phyloP scores from a whole-genome alignment of 2,797 vertebrate genomes.

The Sternotherus odoratus region DNA sequence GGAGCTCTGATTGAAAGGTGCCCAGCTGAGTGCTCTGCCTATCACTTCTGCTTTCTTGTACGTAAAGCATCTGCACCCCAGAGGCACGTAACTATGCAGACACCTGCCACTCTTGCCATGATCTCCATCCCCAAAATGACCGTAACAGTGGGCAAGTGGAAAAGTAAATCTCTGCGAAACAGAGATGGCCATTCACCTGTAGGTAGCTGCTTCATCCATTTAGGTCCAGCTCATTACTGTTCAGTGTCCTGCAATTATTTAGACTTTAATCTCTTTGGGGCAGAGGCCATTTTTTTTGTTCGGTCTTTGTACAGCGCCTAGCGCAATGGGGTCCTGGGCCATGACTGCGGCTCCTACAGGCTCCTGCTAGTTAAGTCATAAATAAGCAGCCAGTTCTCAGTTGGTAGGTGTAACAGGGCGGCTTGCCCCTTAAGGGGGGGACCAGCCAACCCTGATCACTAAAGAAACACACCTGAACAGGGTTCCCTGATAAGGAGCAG shows the following conservation, averaged over 20 bases:
- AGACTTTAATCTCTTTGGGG: not conserved
- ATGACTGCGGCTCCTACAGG: not conserved
- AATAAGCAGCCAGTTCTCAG: not conserved
- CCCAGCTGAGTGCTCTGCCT: not conserved
- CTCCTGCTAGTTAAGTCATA: not conserved
- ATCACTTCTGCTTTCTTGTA: not conserved
- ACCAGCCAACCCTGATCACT: not conserved
- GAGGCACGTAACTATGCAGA: not conserved
- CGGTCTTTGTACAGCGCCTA: not conserved
- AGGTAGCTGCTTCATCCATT: not conserved
- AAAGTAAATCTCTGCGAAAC: not conserved
- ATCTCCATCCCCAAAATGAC: not conserved
- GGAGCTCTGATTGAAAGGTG: not conserved
- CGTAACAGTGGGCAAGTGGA: not conserved
- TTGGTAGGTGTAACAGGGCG: not conserved
- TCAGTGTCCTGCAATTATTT: not conserved
- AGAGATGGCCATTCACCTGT: not conserved
- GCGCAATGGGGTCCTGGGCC: not conserved
- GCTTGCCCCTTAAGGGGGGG: not conserved
- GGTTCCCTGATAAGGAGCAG: not conserved
- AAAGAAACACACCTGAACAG: not conserved
- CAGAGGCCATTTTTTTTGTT: not conserved
- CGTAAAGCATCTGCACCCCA: not conserved
- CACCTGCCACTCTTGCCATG: not conserved
- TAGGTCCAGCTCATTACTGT: not conserved